Percentiles rank a stretch among this genome's conserved stretches.
These are phyloP conservation scores for Ridgeia piscesae DNA, from an alignment of 1,140 invertebrate species.

Conservation along the genomic window DNA sequence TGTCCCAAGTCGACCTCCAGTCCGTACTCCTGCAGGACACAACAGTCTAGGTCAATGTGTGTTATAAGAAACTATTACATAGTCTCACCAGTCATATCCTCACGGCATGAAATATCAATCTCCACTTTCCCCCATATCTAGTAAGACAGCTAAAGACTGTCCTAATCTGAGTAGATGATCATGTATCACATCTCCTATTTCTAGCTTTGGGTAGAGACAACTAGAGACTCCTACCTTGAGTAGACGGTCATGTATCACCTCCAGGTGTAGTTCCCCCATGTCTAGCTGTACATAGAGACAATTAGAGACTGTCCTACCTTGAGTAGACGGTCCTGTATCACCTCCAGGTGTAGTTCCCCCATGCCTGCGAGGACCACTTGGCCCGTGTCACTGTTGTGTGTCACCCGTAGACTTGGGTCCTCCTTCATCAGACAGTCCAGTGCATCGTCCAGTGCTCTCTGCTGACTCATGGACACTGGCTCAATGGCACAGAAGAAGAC, in stretches of 20 bases:
- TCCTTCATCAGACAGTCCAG: conserved; percentile 83
- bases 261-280: conserved; percentile 71
- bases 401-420: conserved; percentile 89
- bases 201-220: too few species aligned
- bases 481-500: conserved; percentile 98
- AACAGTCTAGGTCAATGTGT: too few species aligned
- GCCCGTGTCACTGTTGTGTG: conserved; percentile 62
- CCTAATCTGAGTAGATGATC: too few species aligned
- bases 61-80: too few species aligned
- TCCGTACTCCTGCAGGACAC: conserved; percentile 72
- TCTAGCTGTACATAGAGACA: too few species aligned
- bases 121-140: conserved; percentile 15
- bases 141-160: background rate
- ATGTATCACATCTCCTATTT: too few species aligned
- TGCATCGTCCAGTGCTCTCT: conserved; percentile 78
- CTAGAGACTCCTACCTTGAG: conserved; percentile 24
- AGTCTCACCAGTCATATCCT: too few species aligned
- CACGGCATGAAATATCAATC: too few species aligned
- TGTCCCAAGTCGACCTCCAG: conserved; percentile 90
- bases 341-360: conserved; percentile 96
- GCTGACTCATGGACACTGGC: conserved; percentile 76
- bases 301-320: conserved; percentile 23
- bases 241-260: too few species aligned
- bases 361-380: conserved; percentile 87
- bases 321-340: conserved; percentile 69